Evolutionary conservation across 23 tunicate species (phyloP), one percentile per base, ranked within the genome.

Genomic region (Halocynthia roretzi): DNA sequence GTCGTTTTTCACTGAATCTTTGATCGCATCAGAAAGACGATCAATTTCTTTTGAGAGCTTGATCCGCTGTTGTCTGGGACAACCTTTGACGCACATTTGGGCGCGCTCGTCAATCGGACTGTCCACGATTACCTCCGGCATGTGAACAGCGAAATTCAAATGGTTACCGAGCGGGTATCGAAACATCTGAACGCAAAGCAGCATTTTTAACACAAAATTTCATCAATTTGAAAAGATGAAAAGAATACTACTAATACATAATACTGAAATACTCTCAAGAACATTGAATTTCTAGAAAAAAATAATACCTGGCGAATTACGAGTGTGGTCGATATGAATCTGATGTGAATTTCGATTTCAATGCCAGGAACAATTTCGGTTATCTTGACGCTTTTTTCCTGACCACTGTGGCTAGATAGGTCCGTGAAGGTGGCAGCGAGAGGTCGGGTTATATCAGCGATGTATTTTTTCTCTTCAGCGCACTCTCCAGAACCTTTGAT

Each of bases 41-140:
- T 71, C 23, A 40, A 72, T 57, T 60, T 62, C 67, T 55, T 81
- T 21, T 8, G 51, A 21, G 50, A 57, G 79, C 10, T 49, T 56
- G 50, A 89, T 78, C 40, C 76, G 83, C 11, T 88, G 84, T 8
- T 58, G 57, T 6, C 73, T 19, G 9, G 87, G 83, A 71, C 97
- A 91, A 11, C 97, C 97, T 50, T 56, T 66, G 53, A 80, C 87
- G 76, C 97, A 91, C 50, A 91, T 85, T 51, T 89, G 96, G 9
- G 62, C 50, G 8, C 76, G 51, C 8, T 90, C 80, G 12, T 66
- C 68, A 7, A 83, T 73, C 8, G 71, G 53, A 9, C 90, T 80
- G 10, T 72, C 62, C 9, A 85, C 69, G 54, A 79, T 63, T 50
- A 81, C 97, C 22, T 81, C 81, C 21, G 97, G 97, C 87, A 91